phyloP scores from a whole-genome alignment of 2,888 invertebrate genomes.

The Aporophyla nigra region DNA sequence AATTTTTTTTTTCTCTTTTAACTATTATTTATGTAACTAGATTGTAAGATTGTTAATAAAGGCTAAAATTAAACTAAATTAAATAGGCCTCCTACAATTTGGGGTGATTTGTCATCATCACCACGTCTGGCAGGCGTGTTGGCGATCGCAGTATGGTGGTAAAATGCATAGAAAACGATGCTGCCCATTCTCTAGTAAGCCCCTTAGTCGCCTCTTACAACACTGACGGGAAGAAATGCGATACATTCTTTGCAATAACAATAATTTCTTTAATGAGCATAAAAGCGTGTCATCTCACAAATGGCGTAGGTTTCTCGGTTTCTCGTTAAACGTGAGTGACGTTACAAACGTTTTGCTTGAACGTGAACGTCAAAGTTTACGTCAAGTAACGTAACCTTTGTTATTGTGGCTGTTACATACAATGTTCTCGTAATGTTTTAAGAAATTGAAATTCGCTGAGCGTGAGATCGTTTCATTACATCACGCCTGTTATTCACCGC shows the following conservation, averaged over 20 bases:
- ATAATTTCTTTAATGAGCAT: slow-evolving; percentile 24
- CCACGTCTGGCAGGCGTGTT: too few relatives aligned
- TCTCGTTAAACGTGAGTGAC: slow-evolving; percentile 27
- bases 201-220: too few relatives aligned
- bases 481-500: background rate
- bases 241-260: slow-evolving; percentile 11
- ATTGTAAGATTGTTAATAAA: too few relatives aligned
- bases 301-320: slow-evolving; percentile 5
- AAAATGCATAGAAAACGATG: too few relatives aligned
- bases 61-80: too few relatives aligned
- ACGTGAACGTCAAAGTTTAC: slow-evolving; percentile 31
- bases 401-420: slow-evolving; percentile 15
- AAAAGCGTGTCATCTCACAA: slow-evolving; percentile 27
- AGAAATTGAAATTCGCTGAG: slow-evolving; percentile 2
- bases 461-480: background rate
- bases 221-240: too few relatives aligned
- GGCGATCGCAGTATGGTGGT: too few relatives aligned
- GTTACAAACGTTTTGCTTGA: slow-evolving; percentile 15
- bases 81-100: too few relatives aligned
- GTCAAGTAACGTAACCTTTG: slow-evolving; percentile 24
- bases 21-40: too few relatives aligned
- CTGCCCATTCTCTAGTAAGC: too few relatives aligned
- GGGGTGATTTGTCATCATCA: too few relatives aligned
- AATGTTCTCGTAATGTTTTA: slow-evolving; percentile 6
- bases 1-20: too few relatives aligned